phyloP scores from a whole-genome alignment of 2,797 vertebrate species.

The Iguana delicatissima region DNA sequence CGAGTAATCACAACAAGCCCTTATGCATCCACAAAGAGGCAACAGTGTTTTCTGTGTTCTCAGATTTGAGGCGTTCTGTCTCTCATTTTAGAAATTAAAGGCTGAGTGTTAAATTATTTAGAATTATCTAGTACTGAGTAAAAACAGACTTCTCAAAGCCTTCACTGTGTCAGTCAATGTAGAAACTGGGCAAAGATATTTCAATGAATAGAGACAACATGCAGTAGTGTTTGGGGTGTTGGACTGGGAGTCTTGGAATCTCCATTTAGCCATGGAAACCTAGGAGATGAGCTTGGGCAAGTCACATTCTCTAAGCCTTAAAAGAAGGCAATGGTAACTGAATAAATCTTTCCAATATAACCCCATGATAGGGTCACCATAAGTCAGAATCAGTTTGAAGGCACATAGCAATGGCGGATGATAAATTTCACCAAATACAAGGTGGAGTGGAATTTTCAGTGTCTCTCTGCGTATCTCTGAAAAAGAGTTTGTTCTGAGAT shows the following conservation, averaged over 20 bases:
- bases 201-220: not conserved
- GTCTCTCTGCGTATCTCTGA: not conserved
- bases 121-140: constrained; percentile 34
- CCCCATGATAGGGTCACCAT: too few species aligned
- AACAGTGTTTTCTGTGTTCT: not conserved
- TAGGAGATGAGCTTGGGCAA: too few species aligned
- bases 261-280: too few species aligned
- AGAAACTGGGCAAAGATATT: not conserved
- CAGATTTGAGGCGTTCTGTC: not conserved
- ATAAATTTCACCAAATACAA: not conserved
- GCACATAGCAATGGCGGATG: too few species aligned
- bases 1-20: not conserved
- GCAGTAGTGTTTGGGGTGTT: too few species aligned
- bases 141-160: not conserved
- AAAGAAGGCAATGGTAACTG: too few species aligned
- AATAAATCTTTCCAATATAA: too few species aligned
- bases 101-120: constrained; percentile 55
- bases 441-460: not conserved
- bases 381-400: too few species aligned
- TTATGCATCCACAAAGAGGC: not conserved
- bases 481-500: too few species aligned
- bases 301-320: too few species aligned
- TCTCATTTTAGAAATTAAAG: not conserved
- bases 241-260: too few species aligned
- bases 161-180: not conserved